phyloP scores from a whole-genome alignment of 2,113 vertebrate species.

The Lepisosteus osseus region DNA sequence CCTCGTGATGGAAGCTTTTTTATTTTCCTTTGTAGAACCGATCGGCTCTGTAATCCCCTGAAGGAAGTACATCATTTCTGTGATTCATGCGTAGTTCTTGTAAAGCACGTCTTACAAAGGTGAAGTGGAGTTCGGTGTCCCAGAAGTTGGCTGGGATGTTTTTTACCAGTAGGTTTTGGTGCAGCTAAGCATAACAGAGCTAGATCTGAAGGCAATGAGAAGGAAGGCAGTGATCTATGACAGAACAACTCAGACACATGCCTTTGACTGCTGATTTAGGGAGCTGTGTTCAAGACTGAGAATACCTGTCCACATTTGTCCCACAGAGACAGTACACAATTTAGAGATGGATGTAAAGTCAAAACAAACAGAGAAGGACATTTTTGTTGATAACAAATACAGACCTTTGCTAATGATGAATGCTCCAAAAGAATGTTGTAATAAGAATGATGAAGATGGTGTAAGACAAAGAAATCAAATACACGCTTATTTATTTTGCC shows the following conservation, averaged over 20 bases:
- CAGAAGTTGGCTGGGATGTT: neutral
- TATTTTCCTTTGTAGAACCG: neutral
- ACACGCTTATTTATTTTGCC: too few relatives aligned
- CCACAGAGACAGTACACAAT: neutral
- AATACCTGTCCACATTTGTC: neutral
- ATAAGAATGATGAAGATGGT: too few relatives aligned
- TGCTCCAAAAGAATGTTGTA: too few relatives aligned
- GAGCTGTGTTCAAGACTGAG: neutral
- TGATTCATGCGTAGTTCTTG: neutral
- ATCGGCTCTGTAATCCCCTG: neutral
- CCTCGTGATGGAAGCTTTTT: neutral
- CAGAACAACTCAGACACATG: conserved; percentile 1
- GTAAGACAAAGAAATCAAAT: too few relatives aligned
- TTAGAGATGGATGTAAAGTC: too few relatives aligned
- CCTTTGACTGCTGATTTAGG: neutral
- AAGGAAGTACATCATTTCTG: neutral
- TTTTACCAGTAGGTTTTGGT: neutral
- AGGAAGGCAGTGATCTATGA: neutral
- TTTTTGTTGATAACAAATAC: too few relatives aligned
- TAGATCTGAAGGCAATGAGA: neutral
- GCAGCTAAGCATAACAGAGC: neutral
- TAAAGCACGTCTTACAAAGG: neutral
- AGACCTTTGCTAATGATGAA: too few relatives aligned
- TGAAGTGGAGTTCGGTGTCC: neutral
- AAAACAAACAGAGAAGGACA: too few relatives aligned